Conservation (phyloP, 2,113 vertebrate genomes). For the Bostrychus sinensis region DNA sequence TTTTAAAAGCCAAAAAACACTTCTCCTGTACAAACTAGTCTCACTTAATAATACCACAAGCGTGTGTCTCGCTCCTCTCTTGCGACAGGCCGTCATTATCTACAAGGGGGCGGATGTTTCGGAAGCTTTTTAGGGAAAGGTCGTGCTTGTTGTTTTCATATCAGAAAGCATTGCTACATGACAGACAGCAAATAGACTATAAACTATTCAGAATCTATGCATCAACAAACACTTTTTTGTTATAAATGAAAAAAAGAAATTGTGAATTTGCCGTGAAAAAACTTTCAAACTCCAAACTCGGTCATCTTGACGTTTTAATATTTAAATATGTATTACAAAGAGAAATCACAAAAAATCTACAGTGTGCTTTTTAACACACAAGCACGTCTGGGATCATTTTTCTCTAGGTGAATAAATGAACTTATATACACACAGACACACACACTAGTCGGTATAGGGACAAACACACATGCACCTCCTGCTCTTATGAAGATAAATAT, state of each 20-base stretch:
- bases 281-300: conserved; percentile 34
- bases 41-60: conserved; percentile 72
- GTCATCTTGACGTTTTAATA: conserved; percentile 37
- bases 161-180: conserved; percentile 61
- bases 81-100: conserved; percentile 73
- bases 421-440: conserved; percentile 47
- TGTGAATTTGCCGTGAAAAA: conserved; percentile 46
- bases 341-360: conserved; percentile 43
- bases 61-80: conserved; percentile 56
- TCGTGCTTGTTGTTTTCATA: conserved; percentile 63
- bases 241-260: conserved; percentile 46
- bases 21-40: conserved; percentile 76
- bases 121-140: conserved; percentile 64
- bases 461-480: conserved; percentile 71
- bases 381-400: conserved; percentile 34
- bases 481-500: conserved; percentile 88
- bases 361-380: conserved; percentile 20
- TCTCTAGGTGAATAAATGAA: conserved; percentile 56
- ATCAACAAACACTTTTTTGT: conserved; percentile 58
- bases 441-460: conserved; percentile 53
- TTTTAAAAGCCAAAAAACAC: conserved; percentile 77
- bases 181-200: conserved; percentile 63
- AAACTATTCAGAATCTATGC: conserved; percentile 65
- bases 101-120: conserved; percentile 58
- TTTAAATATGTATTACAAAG: conserved; percentile 45